Base-by-base conservation (phyloP, 2,113 vertebrate genomes). In the Rhagologus leucostigma region DNA sequence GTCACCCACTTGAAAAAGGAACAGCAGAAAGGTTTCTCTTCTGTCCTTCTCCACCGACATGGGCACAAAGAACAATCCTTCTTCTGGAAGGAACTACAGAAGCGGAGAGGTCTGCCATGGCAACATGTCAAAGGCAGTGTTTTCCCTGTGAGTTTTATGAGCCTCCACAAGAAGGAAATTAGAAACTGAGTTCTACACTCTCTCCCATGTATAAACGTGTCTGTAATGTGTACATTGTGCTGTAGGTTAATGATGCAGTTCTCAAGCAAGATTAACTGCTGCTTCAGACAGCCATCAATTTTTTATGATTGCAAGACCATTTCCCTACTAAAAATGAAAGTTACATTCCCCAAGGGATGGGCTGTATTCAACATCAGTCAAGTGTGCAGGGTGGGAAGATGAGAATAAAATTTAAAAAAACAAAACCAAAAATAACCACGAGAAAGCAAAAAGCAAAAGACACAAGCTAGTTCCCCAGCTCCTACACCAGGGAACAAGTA, bases 181-280 rank as follows among this genome's bases (percentile, higher is more conserved):
- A 95, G 88, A 92, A 94, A 90, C 37, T 67, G 95, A 93, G 86
- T 79, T 92, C 82, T 90, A 68, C 73, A 67, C 76, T 90, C 83
- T 93, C 68, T 74, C 29, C 39, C 71, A 89, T 94, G 95, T 94
- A 96, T 93, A 96, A 96, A 88, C 10, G 37, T 86, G 88, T 91
- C 96, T 0, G 16, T 95, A 95, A 94, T 75, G 73, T 86, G 90
- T 92, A 93, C 0, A 8, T 93, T 92, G 85, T 93, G 92, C 91
- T 93, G 85, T 86, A 93, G 83, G 96, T 96, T 96, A 96, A 97
- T 96, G 95, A 94, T 89, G 90, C 88, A 93, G 90, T 90, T 93
- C 93, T 90, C 88, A 95, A 90, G 86, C 81, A 95, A 94, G 85
- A 96, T 94, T 94, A 96, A 96, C 85, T 86, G 79, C 82, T 94